Percentiles rank a stretch among this genome's conserved stretches.
phyloP scores from a whole-genome alignment of 2,888 invertebrate genomes.

The Itoplectis maculator region DNA sequence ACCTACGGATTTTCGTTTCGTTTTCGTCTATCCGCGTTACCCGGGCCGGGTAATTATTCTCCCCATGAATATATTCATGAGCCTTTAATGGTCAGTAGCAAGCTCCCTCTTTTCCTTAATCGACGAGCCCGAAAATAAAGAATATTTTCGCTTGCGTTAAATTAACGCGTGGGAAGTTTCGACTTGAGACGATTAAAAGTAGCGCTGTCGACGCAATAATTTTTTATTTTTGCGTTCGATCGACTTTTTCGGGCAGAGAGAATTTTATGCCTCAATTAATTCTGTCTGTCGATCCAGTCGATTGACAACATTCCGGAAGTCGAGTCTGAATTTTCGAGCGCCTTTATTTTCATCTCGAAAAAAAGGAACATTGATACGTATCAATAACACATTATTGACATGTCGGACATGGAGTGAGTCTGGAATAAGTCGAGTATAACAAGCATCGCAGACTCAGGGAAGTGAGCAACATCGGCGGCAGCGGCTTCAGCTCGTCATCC shows the following conservation, averaged over 20 bases:
- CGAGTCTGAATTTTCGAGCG: too few relatives aligned
- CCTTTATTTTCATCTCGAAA: too few relatives aligned
- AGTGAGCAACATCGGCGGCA: slow-evolving; percentile 24
- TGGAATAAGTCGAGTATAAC: slow-evolving; percentile 8
- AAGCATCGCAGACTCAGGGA: slow-evolving; percentile 6
- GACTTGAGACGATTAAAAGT: background rate
- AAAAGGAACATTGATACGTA: background rate
- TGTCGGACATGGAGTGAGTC: background rate
- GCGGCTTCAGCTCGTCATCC: slow-evolving; percentile 44
- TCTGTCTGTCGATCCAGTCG: too few relatives aligned
- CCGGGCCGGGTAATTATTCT: slow-evolving; percentile 25
- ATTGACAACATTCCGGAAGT: too few relatives aligned
- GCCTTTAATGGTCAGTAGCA: slow-evolving; percentile 25
- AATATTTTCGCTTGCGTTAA: background rate
- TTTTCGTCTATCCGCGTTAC: slow-evolving; percentile 3
- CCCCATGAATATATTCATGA: slow-evolving; percentile 43
- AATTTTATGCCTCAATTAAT: too few relatives aligned
- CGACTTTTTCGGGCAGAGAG: too few relatives aligned
- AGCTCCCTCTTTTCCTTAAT: background rate
- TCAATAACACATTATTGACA: slow-evolving; percentile 19
- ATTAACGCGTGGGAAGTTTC: background rate
- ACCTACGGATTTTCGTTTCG: slow-evolving; percentile 12
- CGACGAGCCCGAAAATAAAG: background rate
- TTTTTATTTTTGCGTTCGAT: too few relatives aligned
- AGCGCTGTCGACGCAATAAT: background rate